Base-by-base conservation (phyloP, 2,888 invertebrate species). In the Hyposoter didymator region DNA sequence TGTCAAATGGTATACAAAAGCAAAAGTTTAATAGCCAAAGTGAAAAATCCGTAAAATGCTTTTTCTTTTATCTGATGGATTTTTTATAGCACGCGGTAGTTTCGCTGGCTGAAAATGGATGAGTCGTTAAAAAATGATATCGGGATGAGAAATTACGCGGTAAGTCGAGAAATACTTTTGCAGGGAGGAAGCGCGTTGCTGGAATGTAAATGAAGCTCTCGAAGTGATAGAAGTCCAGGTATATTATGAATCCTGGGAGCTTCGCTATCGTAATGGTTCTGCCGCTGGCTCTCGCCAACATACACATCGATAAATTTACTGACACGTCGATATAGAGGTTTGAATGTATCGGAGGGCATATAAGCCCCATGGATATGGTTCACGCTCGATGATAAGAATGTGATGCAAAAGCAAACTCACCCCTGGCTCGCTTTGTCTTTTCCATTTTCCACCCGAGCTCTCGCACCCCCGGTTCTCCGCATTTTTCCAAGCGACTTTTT, bases 401-500 rank as follows among this genome's bases (percentile, higher is more conserved):
- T 62, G 59, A 55, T 72, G 78, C 52, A 82, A 82, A 78, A 78
- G 78, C 59, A 78, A 69, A 55, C 62, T 49, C 47, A 19, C 49
- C 49, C 39, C 28, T 52, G n/a, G 35, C 49, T 49, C 69, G 55
- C 70, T 78, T 82, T 84, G 82, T 82, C 76, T 84, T 83, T 86
- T 82, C 69, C 82, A 87, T 88, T 88, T 86, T 86, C 87, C 75
- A 59, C 45, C 55, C 83, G 78, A 83, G 84, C 67, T 87, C 87
- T 87, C 86, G 76, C 72, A 70, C 84, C 69, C 84, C 69, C 78
- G 85, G 79, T 73, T 75, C 87, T 84, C 85, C 87, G n/a, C n/a
- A 89, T 88, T 85, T 88, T 85, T 79, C 67, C 82, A 75, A 55
- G 80, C 79, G 83, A 88, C 84, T 90, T 79, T 74, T 72, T 78